These are phyloP conservation scores for Drosophila neocordata DNA, from an alignment of 1,140 invertebrate genomes.

Conservation along the genomic window DNA sequence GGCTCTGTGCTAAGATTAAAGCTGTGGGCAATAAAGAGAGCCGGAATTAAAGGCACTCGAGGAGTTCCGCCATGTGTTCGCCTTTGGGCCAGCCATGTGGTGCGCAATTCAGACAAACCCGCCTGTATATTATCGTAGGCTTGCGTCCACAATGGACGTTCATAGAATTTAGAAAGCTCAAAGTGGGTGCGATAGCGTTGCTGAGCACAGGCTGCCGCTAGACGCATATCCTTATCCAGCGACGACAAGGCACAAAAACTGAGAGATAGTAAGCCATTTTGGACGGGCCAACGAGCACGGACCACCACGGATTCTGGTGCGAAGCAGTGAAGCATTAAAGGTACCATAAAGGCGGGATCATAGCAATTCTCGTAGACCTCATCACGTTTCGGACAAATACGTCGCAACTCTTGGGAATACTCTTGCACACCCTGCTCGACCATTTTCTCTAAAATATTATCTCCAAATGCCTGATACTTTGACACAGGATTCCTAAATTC, in stretches of 20 bases:
- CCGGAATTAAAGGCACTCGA: constrained; percentile 85
- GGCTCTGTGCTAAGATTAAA: constrained; percentile 86
- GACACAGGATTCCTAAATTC: constrained; percentile 55
- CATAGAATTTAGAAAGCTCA: constrained; percentile 82
- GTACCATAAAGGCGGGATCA: constrained; percentile 88
- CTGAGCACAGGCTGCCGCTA: constrained; percentile 86
- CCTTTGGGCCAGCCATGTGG: constrained; percentile 68
- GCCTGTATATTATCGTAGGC: constrained; percentile 84
- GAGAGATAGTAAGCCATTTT: constrained; percentile 86
- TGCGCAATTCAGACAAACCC: constrained; percentile 81
- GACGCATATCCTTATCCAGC: constrained; percentile 84
- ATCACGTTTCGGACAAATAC: constrained; percentile 66
- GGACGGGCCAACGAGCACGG: constrained; percentile 85
- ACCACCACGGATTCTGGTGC: constrained; percentile 86
- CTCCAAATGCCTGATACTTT: constrained; percentile 50
- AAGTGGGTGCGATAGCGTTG: constrained; percentile 85
- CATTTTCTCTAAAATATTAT: constrained; percentile 62
- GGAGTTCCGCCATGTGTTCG: constrained; percentile 78
- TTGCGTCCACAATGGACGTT: constrained; percentile 83
- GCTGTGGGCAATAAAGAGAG: constrained; percentile 87
- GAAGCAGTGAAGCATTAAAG: constrained; percentile 85
- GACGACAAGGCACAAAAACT: constrained; percentile 86
- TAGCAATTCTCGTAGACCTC: constrained; percentile 84
- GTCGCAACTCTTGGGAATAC: constrained; percentile 50
- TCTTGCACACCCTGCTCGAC: constrained; percentile 54